Base-by-base conservation (phyloP, 1,140 invertebrate species). In the Trissolcus basalis region DNA sequence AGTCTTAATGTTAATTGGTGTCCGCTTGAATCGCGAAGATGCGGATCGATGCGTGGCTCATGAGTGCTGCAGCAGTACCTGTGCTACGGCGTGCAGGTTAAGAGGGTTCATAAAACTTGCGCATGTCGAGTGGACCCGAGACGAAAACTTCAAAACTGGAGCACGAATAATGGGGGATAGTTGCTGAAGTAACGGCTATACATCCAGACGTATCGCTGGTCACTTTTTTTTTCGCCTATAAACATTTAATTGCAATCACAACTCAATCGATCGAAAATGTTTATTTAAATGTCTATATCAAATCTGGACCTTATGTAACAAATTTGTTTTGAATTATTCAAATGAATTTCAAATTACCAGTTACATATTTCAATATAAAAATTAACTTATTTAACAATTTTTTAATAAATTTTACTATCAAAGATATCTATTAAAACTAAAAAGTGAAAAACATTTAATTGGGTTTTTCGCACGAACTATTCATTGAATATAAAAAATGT, bases 71-170 rank as follows among this genome's bases (percentile, higher is more conserved):
- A 14, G 71, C 63, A 67, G 50, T 74, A 74, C 71, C 58, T 63
- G 59, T 64, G 56, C 50, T 51, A 75, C 48, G 47, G 54, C 53
- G 58, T 56, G 35, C 49, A 59, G 64, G 58, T 64, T 63, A 64
- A 80, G 77, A 71, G 74, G 64, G 71, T 81, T 81, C 67, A 61
- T 53, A 65, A 48, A 69, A 79, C 78, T 80, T 75, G 80, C 81
- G 67, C 73, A 80, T 82, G 81, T 82, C 82, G 80, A 83, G 77
- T 80, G 73, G 58, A 65, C 64, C 49, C 51, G 49, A 69, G 61
- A 71, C 64, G 67, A 74, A 68, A 76, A 81, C 72, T 80, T 69
- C 64, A 77, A 74, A 82, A 83, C 47, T 82, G 69, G 80, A 81
- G 64, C 81, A 80, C 64, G 60, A 60, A 51, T 61, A 75, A 76